phyloP scores from a whole-genome alignment of 2,888 invertebrate species.

The Platycheirus rosarum region DNA sequence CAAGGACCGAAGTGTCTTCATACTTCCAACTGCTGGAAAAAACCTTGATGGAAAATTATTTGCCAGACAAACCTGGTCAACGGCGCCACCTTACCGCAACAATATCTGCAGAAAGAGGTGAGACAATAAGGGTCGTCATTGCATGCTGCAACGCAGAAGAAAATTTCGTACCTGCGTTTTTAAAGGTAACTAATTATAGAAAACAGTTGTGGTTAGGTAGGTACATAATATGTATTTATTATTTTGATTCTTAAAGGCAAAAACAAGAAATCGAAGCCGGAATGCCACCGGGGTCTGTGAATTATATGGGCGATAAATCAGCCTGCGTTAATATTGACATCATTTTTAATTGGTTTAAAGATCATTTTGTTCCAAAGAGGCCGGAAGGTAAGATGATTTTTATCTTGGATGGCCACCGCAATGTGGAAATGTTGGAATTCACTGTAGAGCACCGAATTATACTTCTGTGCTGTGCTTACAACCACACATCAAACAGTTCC shows the following conservation, averaged over 20 bases:
- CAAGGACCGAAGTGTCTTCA: background rate
- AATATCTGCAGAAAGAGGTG: conserved; percentile 76
- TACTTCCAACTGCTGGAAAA: conserved; percentile 11
- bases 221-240: background rate
- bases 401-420: conserved; percentile 67
- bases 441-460: background rate
- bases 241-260: conserved; percentile 76
- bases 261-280: conserved; percentile 76
- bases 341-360: conserved; percentile 76
- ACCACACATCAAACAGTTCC: conserved; percentile 2
- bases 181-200: background rate
- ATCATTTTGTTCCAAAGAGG: conserved; percentile 75
- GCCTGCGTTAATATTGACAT: conserved; percentile 75
- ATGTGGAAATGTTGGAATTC: conserved; percentile 9
- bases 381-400: conserved; percentile 73
- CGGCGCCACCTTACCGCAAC: conserved; percentile 74
- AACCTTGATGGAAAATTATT: conserved; percentile 46
- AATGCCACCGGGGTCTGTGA: conserved; percentile 63
- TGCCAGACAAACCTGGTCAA: conserved; percentile 70
- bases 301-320: conserved; percentile 76
- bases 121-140: conserved; percentile 78
- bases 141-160: conserved; percentile 79
- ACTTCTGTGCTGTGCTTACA: conserved; percentile 12
- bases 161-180: conserved; percentile 76
- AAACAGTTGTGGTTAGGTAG: conserved; percentile 1